A percentile compares a stretch with the other conserved stretches of the same genome.
phyloP scores from a whole-genome alignment of 2,113 vertebrate genomes.

The Nicator chloris region DNA sequence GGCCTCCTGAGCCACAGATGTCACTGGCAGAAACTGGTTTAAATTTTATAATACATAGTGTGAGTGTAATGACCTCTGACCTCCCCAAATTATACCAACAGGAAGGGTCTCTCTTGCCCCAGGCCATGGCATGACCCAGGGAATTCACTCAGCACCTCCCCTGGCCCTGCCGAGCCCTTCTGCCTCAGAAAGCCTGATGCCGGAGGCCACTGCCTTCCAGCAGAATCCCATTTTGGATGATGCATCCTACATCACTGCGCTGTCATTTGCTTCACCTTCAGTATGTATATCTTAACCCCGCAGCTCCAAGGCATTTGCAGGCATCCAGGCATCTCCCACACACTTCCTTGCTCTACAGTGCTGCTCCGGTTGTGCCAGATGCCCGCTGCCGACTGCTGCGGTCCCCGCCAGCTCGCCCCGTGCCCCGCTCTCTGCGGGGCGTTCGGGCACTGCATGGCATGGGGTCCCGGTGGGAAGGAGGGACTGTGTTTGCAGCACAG shows the following conservation, averaged over 20 bases:
- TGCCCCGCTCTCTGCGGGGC: not conserved
- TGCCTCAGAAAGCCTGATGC: not conserved
- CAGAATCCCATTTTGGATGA: not conserved
- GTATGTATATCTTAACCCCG: not conserved
- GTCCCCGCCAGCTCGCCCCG: not conserved
- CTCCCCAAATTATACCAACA: not conserved
- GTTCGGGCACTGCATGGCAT: rapidly evolving
- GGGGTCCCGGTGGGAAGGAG: not conserved
- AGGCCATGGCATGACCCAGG: not conserved
- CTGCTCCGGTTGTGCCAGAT: not conserved
- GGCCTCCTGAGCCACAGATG: not conserved
- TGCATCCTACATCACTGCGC: not conserved
- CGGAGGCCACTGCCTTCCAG: not conserved
- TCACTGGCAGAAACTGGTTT: not conserved
- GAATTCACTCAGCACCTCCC: not conserved
- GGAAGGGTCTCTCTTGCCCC: not conserved
- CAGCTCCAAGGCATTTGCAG: not conserved
- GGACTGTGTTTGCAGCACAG: not conserved
- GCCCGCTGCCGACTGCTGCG: not conserved
- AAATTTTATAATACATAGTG: not conserved
- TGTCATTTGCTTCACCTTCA: not conserved
- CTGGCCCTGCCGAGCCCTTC: rapidly evolving
- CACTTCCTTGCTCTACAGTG: not conserved
- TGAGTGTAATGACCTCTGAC: not conserved
- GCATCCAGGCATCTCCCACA: not conserved